Percentiles rank a stretch among this genome's conserved stretches.
Conservation (phyloP, 2,113 vertebrate genomes). For the Podarcis cretensis region DNA sequence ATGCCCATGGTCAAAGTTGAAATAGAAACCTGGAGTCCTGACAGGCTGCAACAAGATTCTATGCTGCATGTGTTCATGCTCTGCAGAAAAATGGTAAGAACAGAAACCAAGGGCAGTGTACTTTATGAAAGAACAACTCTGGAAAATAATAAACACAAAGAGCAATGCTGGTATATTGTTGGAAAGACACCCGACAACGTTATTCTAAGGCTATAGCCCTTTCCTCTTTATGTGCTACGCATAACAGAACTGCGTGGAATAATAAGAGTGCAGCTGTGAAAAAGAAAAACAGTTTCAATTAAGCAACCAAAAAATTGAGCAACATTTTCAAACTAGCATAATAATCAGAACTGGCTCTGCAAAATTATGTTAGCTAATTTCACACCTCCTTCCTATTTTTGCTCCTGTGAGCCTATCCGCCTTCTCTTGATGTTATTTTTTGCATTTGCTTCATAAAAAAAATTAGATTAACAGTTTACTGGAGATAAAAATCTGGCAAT, state of each 20-base stretch:
- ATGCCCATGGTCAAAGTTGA: background rate
- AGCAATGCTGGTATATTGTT: background rate
- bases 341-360: background rate
- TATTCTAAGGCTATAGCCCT: background rate
- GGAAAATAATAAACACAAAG: conserved; percentile 16
- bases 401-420: background rate
- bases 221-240: background rate
- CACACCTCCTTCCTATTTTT: background rate
- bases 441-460: background rate
- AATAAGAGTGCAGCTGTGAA: rapidly evolving
- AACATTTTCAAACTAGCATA: background rate
- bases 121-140: background rate
- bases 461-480: background rate
- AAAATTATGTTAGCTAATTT: background rate
- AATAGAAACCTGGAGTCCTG: background rate
- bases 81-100: background rate
- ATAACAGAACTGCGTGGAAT: background rate
- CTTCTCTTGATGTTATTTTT: background rate
- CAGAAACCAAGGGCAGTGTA: background rate
- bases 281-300: conserved; percentile 4
- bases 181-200: rapidly evolving
- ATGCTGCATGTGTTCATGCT: rapidly evolving
- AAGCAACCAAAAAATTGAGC: background rate
- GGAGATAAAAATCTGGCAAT: background rate
- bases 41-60: background rate